Percentiles rank a stretch among this genome's conserved stretches.
Conservation (phyloP, 1,140 invertebrate genomes). For the Nilaparvata lugens region DNA sequence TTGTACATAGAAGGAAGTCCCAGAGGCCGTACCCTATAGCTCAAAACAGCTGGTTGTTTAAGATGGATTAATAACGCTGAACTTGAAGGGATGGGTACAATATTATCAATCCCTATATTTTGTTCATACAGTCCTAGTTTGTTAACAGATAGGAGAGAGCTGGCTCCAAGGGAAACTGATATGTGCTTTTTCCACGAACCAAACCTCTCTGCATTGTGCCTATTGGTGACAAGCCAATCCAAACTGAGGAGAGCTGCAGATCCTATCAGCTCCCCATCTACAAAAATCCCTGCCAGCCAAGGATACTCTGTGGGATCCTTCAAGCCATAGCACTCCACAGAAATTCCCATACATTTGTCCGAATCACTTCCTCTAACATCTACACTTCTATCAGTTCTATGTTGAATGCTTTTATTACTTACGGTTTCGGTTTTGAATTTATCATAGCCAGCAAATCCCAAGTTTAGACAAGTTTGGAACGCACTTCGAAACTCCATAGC, state of each 20-base stretch:
- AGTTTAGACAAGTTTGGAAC: no score
- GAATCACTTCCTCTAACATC: no score
- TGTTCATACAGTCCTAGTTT: background rate
- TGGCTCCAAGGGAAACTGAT: no score
- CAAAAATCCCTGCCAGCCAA: background rate
- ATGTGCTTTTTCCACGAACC: no score
- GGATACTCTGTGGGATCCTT: background rate
- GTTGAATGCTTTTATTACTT: no score
- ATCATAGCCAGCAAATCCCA: no score
- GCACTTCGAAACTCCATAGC: no score
- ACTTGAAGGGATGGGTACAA: background rate
- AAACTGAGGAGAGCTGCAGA: background rate
- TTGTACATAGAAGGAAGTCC: background rate
- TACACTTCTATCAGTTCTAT: no score
- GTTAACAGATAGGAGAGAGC: no score
- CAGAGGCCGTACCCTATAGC: background rate
- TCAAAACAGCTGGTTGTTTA: background rate
- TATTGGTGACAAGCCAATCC: background rate
- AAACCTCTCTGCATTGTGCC: no score
- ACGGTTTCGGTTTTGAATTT: no score
- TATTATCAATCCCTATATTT: background rate
- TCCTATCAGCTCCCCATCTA: background rate
- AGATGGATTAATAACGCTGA: background rate
- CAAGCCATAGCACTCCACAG: background rate
- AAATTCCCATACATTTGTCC: background rate